Base-by-base conservation (phyloP, 1,140 invertebrate genomes). In the Neodiprion virginianus region DNA sequence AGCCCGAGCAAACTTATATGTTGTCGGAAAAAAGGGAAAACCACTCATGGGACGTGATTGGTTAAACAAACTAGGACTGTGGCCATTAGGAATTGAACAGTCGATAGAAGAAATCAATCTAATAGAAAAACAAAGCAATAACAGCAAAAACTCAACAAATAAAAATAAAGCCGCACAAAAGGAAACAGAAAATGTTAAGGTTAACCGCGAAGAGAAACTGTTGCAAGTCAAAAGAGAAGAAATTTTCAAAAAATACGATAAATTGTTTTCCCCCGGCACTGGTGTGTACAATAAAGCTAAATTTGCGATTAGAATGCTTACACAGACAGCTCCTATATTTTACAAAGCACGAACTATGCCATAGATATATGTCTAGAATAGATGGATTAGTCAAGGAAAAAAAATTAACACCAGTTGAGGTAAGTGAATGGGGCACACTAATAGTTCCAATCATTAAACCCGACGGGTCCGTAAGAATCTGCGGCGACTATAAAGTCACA, bases 401-500 rank as follows among this genome's bases (percentile, higher is more conserved):
- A 47, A 80, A 88, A 66, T 75, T 85, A 2, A 66, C 76, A 28
- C 61, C 66, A 49, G 80, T 87, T 7, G 65, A 77, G 70, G 73
- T 76, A 70, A 80, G 77, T 40, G 77, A 83, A 67, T 90, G 86
- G 87, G 88, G 83, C 7, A 83, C 87, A 48, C 87, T 87, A 7
- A 79, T 91, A 8, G 89, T 90, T 0, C 79, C 88, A 0, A 85
- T 91, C 8, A 65, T 86, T 48, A 91, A 91, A 80, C 79, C 78
- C 40, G 81, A 86, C 74, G 86, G 85, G 10, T 77, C 76, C 1
- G 77, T 85, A 28, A 47, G 89, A 23, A 79, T 90, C 50, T 89
- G 88, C 80, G 84, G 85, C 0, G 88, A 90, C 79, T 90, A 84
- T 76, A 82, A 84, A 72, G 79, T 82, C 72, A 85, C 83, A 3